Conservation (phyloP, 1,140 invertebrate genomes). For the Ruditapes philippinarum region DNA sequence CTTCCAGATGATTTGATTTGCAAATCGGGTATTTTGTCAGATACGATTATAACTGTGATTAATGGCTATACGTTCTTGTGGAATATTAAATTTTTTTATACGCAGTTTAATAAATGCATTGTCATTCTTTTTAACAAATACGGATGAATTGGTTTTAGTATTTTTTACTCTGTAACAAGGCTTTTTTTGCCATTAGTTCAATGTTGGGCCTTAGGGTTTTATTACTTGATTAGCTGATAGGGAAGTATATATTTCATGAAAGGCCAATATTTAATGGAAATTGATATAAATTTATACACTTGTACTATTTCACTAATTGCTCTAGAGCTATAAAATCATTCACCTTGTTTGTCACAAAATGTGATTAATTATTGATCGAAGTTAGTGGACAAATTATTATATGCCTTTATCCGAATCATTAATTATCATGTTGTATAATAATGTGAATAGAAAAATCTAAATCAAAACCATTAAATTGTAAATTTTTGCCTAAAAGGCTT, state of each 20-base stretch:
- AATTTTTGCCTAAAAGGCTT: too few species aligned
- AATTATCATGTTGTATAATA: too few species aligned
- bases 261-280: too few species aligned
- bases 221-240: too few species aligned
- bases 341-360: not conserved
- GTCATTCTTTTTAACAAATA: not conserved
- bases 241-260: too few species aligned
- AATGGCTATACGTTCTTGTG: not conserved
- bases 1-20: not conserved
- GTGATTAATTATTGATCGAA: not conserved
- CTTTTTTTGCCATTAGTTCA: not conserved
- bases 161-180: not conserved
- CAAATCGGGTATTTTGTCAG: conserved; percentile 1
- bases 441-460: too few species aligned
- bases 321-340: not conserved
- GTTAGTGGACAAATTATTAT: too few species aligned
- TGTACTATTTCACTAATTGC: not conserved
- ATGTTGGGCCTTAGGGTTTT: not conserved
- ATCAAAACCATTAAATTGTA: too few species aligned
- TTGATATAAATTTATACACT: not conserved
- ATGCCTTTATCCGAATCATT: too few species aligned
- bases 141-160: not conserved
- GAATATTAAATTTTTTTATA: not conserved
- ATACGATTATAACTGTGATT: conserved; percentile 17
- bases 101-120: conserved; percentile 1